A percentile compares a stretch with the other conserved stretches of the same genome.
These are phyloP conservation scores for Heloderma charlesbogerti DNA, from an alignment of 2,113 vertebrate species.

Conservation along the genomic window DNA sequence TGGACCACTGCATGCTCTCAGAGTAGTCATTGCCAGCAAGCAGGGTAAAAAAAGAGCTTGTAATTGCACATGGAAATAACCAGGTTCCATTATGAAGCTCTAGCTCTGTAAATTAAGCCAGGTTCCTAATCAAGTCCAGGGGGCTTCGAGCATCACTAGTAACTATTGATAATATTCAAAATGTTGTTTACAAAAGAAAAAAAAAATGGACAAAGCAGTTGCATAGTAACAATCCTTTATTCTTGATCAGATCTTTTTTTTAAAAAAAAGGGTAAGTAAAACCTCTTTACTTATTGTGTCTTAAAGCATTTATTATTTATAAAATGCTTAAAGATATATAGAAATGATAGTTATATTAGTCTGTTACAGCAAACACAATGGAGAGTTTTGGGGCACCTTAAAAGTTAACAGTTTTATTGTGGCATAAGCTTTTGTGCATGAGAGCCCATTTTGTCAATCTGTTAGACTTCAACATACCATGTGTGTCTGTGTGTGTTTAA, in stretches of 20 bases:
- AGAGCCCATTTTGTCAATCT: neutral
- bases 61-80: neutral
- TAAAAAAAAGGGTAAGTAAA: neutral
- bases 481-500: neutral
- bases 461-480: neutral
- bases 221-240: neutral
- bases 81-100: neutral
- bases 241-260: neutral
- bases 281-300: neutral
- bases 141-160: neutral
- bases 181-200: neutral
- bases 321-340: neutral
- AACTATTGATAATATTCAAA: neutral
- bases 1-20: neutral
- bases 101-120: neutral
- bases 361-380: neutral
- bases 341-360: too few species aligned
- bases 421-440: neutral
- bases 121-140: neutral
- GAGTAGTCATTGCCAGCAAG: neutral
- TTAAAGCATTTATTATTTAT: neutral
- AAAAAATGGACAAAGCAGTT: neutral
- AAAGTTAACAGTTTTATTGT: neutral
- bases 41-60: neutral
- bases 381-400: neutral